These are phyloP conservation scores for Cyrtodaria siliqua DNA, from an alignment of 2,888 invertebrate genomes.

Conservation along the genomic window DNA sequence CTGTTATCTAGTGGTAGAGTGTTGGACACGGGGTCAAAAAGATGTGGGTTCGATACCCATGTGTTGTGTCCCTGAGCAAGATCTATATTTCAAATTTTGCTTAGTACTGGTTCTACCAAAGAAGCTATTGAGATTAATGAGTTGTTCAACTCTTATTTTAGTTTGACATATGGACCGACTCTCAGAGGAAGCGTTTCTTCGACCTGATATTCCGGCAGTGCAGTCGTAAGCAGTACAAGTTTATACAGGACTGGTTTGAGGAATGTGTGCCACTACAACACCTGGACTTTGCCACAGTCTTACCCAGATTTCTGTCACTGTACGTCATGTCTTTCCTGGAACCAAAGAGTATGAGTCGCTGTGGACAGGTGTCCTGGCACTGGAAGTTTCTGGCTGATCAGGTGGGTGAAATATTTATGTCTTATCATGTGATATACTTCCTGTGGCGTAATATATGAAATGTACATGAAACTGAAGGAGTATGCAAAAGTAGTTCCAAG, in stretches of 20 bases:
- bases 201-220: constrained; percentile 81
- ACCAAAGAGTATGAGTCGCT: constrained; percentile 82
- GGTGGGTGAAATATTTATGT: constrained; percentile 76
- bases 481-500: no score
- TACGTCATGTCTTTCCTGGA: constrained; percentile 85
- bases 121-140: no score
- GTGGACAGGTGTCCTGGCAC: constrained; percentile 83
- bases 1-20: no score
- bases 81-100: no score
- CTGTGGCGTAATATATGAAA: no score
- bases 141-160: constrained; percentile 59
- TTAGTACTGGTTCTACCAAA: no score
- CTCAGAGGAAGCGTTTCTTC: constrained; percentile 83
- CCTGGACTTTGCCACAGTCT: constrained; percentile 82
- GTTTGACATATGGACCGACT: constrained; percentile 86
- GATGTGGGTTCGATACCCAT: no score
- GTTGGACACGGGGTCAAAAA: no score
- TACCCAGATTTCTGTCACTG: constrained; percentile 82
- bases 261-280: constrained; percentile 81
- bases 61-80: no score
- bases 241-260: constrained; percentile 84
- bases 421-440: no score
- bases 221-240: constrained; percentile 78
- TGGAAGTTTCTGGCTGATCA: constrained; percentile 85
- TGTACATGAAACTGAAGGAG: no score